Evolutionary conservation across 2,113 vertebrate species (phyloP).

Genomic region (Shinisaurus crocodilurus): DNA sequence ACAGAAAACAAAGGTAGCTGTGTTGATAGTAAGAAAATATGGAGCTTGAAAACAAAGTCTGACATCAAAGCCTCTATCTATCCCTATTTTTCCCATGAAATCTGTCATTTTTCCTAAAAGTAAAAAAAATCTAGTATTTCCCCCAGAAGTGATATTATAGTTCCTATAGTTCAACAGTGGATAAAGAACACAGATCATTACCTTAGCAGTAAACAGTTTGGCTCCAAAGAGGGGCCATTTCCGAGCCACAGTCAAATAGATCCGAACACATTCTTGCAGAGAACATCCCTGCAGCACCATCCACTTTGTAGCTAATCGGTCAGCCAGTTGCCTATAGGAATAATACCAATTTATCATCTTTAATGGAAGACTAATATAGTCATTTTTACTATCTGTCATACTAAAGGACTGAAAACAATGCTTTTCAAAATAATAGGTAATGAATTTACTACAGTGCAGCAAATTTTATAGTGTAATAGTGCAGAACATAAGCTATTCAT

Average conservation of each 20-base stretch:
- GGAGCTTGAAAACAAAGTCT: not conserved
- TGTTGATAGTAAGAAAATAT: no score
- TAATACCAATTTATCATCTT: slow-evolving; percentile 22
- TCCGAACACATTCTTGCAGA: slow-evolving; percentile 85
- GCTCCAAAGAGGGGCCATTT: slow-evolving; percentile 91
- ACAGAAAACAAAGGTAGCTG: no score
- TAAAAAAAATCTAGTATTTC: not conserved
- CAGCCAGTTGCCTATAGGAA: slow-evolving; percentile 80
- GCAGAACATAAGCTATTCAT: not conserved
- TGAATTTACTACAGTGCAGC: not conserved
- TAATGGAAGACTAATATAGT: not conserved
- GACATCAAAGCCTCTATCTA: not conserved
- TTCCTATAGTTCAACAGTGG: not conserved
- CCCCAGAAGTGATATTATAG: not conserved
- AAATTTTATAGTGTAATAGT: not conserved
- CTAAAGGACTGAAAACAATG: not conserved
- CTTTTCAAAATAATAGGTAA: not conserved
- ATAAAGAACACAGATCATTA: slow-evolving; percentile 49
- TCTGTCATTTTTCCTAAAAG: not conserved
- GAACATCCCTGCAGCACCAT: slow-evolving; percentile 85
- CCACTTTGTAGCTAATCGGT: slow-evolving; percentile 85
- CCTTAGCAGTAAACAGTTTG: slow-evolving; percentile 89
- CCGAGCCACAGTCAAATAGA: slow-evolving; percentile 87
- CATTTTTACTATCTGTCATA: not conserved
- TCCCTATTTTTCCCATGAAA: not conserved